phyloP scores from a whole-genome alignment of 1,140 invertebrate species.

The Arion vulgaris region DNA sequence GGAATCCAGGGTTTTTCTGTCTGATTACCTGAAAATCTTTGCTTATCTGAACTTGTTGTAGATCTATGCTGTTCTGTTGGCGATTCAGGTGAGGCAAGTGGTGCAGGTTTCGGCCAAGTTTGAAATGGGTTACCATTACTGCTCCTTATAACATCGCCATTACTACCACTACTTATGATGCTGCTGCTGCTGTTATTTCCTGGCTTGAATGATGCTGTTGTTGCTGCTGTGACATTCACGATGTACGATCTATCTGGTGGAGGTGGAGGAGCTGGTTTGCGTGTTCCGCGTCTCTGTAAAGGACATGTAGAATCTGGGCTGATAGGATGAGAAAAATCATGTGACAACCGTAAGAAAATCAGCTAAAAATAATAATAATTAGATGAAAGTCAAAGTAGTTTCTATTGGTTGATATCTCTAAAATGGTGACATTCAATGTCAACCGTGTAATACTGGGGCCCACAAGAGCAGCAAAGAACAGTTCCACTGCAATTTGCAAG shows the following conservation, averaged over 20 bases:
- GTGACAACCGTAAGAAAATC: not conserved
- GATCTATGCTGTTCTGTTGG: constrained; percentile 27
- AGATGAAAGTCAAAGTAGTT: too few species aligned
- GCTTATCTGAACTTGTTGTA: constrained; percentile 36
- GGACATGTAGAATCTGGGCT: constrained; percentile 36
- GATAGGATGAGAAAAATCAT: not conserved
- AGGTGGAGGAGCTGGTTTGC: constrained; percentile 65
- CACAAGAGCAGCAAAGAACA: too few species aligned
- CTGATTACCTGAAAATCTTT: constrained; percentile 43
- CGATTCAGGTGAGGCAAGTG: constrained; percentile 47
- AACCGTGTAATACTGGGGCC: too few species aligned
- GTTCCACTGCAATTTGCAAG: too few species aligned
- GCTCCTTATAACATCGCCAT: constrained; percentile 20
- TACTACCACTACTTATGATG: constrained; percentile 40
- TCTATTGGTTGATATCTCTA: too few species aligned
- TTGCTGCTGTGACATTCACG: constrained; percentile 60
- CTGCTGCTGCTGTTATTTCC: constrained; percentile 33
- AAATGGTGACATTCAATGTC: too few species aligned
- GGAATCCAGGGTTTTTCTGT: constrained; percentile 45
- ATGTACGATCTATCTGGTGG: constrained; percentile 60
- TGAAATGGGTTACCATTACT: constrained; percentile 35
- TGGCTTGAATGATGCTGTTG: constrained; percentile 36
- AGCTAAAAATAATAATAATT: too few species aligned
- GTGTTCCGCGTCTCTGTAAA: constrained; percentile 49
- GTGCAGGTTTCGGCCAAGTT: constrained; percentile 58